Evolutionary conservation across 2,113 vertebrate genomes (phyloP).

Genomic region (Zingel zingel): DNA sequence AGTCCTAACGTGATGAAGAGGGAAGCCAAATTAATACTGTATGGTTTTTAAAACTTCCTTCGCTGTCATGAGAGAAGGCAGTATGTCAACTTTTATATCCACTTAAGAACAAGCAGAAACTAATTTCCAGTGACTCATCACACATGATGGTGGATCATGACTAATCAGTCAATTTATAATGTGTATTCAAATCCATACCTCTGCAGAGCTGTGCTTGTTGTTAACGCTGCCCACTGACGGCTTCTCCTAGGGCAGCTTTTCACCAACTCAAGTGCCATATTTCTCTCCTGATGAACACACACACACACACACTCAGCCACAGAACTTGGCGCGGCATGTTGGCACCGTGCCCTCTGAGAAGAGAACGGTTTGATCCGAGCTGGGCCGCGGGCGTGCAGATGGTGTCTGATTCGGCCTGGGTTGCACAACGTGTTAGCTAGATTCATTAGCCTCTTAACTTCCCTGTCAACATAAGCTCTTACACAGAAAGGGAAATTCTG

Average conservation of each 20-base stretch:
- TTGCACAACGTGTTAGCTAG: conserved; percentile 31
- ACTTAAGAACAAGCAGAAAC: neutral
- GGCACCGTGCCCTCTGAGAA: conserved; percentile 25
- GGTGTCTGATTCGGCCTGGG: conserved; percentile 25
- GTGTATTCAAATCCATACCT: conserved; percentile 4
- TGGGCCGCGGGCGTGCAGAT: conserved; percentile 20
- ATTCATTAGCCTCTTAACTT: conserved; percentile 49
- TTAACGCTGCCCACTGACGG: neutral
- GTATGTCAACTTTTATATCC: neutral
- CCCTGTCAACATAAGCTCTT: conserved; percentile 16
- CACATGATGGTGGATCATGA: neutral
- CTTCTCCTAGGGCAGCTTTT: conserved; percentile 9
- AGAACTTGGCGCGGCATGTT: conserved; percentile 8
- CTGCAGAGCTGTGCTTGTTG: neutral
- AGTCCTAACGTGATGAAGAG: neutral
- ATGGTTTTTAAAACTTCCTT: neutral
- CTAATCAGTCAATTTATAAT: neutral
- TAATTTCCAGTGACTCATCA: conserved; percentile 3
- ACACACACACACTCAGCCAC: neutral
- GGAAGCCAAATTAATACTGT: neutral
- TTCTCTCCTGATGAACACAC: conserved; percentile 3
- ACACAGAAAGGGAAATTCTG: neutral
- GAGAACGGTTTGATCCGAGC: conserved; percentile 28
- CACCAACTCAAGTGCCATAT: conserved; percentile 13
- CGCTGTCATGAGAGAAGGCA: neutral